Conservation (phyloP, 2,113 vertebrate genomes). For the Crotalus helleri region DNA sequence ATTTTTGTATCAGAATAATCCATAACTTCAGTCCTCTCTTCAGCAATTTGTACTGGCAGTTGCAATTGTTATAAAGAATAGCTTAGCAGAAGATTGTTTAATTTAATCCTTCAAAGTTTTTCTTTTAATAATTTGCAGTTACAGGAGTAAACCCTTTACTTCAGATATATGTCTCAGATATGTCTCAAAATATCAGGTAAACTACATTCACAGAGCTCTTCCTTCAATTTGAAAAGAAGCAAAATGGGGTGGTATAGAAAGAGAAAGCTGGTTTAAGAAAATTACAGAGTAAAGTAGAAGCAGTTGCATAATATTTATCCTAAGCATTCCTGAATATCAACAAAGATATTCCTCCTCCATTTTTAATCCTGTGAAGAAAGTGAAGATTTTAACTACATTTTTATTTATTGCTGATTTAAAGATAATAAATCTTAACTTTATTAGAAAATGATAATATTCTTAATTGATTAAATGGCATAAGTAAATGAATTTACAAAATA, state of each 20-base stretch:
- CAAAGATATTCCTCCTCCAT: neutral
- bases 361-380: neutral
- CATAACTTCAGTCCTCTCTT: neutral
- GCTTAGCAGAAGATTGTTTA: neutral
- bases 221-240: neutral
- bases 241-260: neutral
- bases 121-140: neutral
- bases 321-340: neutral
- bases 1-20: neutral
- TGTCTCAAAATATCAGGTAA: neutral
- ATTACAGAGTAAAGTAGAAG: neutral
- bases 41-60: neutral
- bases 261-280: neutral
- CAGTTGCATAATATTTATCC: neutral
- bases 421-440: neutral
- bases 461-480: constrained; percentile 6
- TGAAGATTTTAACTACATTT: neutral
- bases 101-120: neutral
- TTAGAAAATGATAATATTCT: constrained; percentile 15
- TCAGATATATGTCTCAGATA: neutral
- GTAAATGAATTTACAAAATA: constrained; percentile 51
- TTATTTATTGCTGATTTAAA: neutral
- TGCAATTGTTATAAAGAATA: neutral
- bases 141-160: neutral
- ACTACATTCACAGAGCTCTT: neutral